Evolutionary conservation across 2,797 vertebrate genomes (phyloP), one percentile per base, ranked within the genome.

Genomic region (Melopsittacus undulatus): DNA sequence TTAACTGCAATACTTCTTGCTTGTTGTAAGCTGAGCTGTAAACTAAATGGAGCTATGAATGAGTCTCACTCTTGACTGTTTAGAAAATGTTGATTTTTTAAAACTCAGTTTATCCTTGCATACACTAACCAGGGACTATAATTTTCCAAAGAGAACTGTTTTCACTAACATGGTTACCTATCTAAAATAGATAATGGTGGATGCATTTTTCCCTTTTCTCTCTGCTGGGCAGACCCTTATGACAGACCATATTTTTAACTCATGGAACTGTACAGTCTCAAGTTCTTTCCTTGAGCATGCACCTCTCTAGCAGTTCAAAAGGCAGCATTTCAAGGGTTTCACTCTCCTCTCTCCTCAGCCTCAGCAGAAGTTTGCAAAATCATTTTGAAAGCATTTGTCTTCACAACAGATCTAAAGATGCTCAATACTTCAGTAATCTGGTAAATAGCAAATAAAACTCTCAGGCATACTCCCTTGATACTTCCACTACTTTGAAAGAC

Each of bases 401-500:
- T 93, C 85, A 86, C 75, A 83, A 73, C 72, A 94, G 80, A 80
- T 91, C 79, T 93, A 83, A 96, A 95, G 80, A 94, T 84, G 90
- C 83, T 87, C 3, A 2, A 83, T 95, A 94, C 76, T 93, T 87
- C 85, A 90, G 92, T 93, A 94, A 95, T 93, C 83, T 94, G 91
- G 94, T 95, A 89, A 92, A 89, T 78, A 72, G 91, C 87, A 93
- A 97, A 95, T 93, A 96, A 96, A 97, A 96, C 72, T 92, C 90
- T 95, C 0, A 2, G 88, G 80, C 93, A 67, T 91, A 88, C 83
- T 92, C 93, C 90, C 92, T 94, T 96, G 88, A 61, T 95, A 95
- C 90, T 97, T 92, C 87, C 72, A 96, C 86, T 93, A 43, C 92
- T 97, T 97, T 96, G 91, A 96, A 92, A 95, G 81, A 95, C 92